Conservation (phyloP, 2,888 invertebrate genomes). For the Sarcophaga subvicina region DNA sequence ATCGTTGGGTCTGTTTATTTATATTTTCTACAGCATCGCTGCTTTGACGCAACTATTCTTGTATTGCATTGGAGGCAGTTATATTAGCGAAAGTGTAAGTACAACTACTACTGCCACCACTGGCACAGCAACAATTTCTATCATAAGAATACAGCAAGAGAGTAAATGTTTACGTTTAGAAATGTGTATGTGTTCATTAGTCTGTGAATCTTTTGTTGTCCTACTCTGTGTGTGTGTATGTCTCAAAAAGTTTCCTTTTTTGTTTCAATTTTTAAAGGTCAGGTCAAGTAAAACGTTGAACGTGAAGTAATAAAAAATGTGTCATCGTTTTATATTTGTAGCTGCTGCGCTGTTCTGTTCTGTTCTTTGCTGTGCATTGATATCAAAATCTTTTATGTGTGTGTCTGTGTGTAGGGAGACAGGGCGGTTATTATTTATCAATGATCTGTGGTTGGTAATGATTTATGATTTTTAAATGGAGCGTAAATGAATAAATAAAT, state of each 20-base stretch:
- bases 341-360: too few relatives aligned
- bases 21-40: slow-evolving; percentile 77
- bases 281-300: neutral
- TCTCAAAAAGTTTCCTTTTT: neutral
- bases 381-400: neutral
- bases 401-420: too few relatives aligned
- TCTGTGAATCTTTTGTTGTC: neutral
- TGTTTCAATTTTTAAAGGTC: neutral
- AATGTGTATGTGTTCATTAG: neutral
- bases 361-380: neutral
- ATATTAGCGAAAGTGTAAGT: slow-evolving; percentile 79
- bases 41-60: slow-evolving; percentile 78
- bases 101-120: neutral
- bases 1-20: slow-evolving; percentile 76
- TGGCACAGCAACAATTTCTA: neutral
- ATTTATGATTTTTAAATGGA: neutral
- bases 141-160: too few relatives aligned
- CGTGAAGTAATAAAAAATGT: neutral
- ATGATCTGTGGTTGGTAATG: neutral
- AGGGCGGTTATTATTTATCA: neutral
- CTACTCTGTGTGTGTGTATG: neutral
- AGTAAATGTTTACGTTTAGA: too few relatives aligned
- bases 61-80: slow-evolving; percentile 79
- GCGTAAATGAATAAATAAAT: neutral
- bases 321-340: neutral